These are phyloP conservation scores for Octodon degus DNA, from an alignment of 2,113 vertebrate genomes.

Conservation along the genomic window DNA sequence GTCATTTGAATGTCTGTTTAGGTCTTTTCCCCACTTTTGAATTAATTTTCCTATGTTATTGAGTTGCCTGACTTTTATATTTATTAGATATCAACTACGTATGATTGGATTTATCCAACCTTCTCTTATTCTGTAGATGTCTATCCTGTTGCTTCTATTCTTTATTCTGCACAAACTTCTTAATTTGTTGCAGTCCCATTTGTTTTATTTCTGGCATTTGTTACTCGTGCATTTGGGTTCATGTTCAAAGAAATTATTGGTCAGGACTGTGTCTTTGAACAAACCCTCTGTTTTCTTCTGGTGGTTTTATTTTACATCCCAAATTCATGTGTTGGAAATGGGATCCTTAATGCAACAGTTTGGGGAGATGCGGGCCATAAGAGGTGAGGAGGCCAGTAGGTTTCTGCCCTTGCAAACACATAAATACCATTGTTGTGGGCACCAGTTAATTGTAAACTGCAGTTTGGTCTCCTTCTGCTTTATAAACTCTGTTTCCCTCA, in stretches of 20 bases:
- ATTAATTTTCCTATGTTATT: neutral
- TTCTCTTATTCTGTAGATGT: neutral
- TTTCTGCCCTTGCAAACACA: neutral
- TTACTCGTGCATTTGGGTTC: neutral
- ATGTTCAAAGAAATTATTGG: neutral
- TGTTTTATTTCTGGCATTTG: neutral
- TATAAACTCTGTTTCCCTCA: neutral
- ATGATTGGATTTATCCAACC: neutral
- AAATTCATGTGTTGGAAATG: neutral
- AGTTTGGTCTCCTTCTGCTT: neutral
- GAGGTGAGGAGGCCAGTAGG: neutral
- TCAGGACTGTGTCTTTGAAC: neutral
- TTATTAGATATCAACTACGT: neutral
- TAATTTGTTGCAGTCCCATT: neutral
- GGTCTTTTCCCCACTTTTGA: neutral
- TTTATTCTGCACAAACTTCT: neutral
- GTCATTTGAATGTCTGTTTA: neutral
- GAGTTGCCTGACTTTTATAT: too few relatives aligned
- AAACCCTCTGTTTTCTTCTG: neutral
- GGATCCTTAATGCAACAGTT: neutral
- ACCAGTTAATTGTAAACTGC: neutral
- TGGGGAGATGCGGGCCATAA: neutral
- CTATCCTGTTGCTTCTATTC: neutral
- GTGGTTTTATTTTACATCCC: neutral
- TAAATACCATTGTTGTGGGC: too few relatives aligned